Conservation (phyloP, 2,888 invertebrate species). For the Limnephilus lunatus region DNA sequence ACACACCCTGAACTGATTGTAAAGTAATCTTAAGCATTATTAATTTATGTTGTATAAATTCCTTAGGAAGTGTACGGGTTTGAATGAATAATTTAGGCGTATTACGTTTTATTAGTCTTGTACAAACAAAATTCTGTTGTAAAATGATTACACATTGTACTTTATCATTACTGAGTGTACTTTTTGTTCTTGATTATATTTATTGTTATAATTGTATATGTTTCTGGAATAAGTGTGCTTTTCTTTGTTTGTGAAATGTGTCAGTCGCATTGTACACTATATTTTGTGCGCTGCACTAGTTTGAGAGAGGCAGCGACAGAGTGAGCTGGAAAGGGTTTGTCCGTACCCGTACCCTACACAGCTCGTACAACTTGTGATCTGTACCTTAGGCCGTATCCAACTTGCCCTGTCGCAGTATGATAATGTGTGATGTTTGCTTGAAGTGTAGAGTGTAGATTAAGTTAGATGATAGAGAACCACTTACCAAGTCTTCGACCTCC, state of each 20-base stretch:
- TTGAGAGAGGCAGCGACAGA: not conserved
- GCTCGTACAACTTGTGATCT: too few relatives aligned
- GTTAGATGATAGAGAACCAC: slow-evolving; percentile 20
- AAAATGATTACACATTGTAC: not conserved
- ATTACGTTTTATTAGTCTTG: slow-evolving; percentile 30
- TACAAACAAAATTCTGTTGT: slow-evolving; percentile 43
- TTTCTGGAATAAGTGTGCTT: slow-evolving; percentile 3
- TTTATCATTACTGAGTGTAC: not conserved
- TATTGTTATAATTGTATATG: slow-evolving; percentile 28
- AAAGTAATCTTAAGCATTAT: slow-evolving; percentile 43
- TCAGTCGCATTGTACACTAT: not conserved
- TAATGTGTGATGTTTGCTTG: not conserved
- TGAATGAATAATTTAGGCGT: slow-evolving; percentile 43
- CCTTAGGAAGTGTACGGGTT: slow-evolving; percentile 57
- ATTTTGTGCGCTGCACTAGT: not conserved
- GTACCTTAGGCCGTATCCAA: not conserved
- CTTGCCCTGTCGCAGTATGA: not conserved
- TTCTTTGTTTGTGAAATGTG: not conserved
- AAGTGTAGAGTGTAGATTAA: not conserved
- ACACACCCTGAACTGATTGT: slow-evolving; percentile 56
- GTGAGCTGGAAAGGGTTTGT: too few relatives aligned
- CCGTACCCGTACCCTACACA: too few relatives aligned
- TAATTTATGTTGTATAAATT: slow-evolving; percentile 49
- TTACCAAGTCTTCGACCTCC: slow-evolving; percentile 56
- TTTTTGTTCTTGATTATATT: slow-evolving; percentile 33